Conservation (phyloP, 2,113 vertebrate species). For the Romanogobio albipinnatus region DNA sequence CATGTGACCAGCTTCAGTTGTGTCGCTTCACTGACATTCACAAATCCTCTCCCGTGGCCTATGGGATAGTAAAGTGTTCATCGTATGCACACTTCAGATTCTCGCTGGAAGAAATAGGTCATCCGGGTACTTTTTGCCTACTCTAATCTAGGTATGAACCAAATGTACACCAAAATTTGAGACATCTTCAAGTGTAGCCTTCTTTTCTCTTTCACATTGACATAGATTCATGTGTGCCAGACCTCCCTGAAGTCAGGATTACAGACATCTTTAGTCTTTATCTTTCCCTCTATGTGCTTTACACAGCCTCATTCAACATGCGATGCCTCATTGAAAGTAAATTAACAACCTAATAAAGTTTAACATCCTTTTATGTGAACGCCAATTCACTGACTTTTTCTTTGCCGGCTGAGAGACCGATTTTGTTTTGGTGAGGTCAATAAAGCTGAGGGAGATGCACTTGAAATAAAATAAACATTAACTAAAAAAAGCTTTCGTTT, state of each 20-base stretch:
- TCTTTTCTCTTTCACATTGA: background rate
- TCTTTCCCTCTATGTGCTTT: background rate
- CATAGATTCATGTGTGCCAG: background rate
- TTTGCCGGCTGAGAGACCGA: background rate
- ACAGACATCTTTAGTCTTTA: background rate
- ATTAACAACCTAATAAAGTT: background rate
- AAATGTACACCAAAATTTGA: background rate
- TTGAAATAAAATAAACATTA: background rate
- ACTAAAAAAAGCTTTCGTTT: no score
- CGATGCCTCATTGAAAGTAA: background rate
- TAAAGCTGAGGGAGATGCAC: background rate
- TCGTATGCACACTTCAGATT: no score
- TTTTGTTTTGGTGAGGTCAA: conserved; percentile 4
- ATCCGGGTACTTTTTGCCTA: no score
- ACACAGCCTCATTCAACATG: background rate
- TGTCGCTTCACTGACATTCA: no score
- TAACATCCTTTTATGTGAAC: background rate
- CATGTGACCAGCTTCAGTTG: no score
- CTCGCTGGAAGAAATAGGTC: no score
- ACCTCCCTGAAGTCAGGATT: background rate
- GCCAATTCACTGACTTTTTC: background rate
- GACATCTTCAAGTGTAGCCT: background rate
- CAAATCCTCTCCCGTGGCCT: no score
- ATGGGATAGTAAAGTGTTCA: no score
- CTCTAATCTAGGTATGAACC: background rate